Conservation (phyloP, 2,888 invertebrate species). For the Eucriotettix oculatus region DNA sequence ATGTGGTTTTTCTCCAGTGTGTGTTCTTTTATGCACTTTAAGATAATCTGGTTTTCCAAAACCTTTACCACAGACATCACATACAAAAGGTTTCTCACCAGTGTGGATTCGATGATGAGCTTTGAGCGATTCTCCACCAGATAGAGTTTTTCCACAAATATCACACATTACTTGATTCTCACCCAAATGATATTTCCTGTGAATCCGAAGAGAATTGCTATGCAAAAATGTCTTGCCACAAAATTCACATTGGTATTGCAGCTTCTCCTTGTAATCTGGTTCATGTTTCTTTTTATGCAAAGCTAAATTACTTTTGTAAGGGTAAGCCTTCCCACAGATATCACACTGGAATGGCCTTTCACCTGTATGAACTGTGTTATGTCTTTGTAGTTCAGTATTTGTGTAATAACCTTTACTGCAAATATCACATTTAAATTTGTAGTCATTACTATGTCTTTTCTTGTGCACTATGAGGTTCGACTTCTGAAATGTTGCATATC, state of each 20-base stretch:
- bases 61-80: slow-evolving; percentile 19
- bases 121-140: background rate
- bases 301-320: slow-evolving; percentile 21
- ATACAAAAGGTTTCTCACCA: slow-evolving; percentile 11
- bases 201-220: slow-evolving; percentile 15
- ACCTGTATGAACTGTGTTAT: slow-evolving; percentile 19
- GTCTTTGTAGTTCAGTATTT: slow-evolving; percentile 27
- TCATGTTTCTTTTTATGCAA: slow-evolving; percentile 19
- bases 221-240: slow-evolving; percentile 18
- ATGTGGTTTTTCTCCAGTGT: slow-evolving; percentile 18
- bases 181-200: slow-evolving; percentile 23
- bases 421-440: slow-evolving; percentile 32
- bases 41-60: slow-evolving; percentile 19
- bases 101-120: slow-evolving; percentile 9
- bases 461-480: slow-evolving; percentile 20
- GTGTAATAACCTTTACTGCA: slow-evolving; percentile 35
- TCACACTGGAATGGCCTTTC: slow-evolving; percentile 18
- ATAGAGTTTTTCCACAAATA: slow-evolving; percentile 22
- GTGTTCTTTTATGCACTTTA: slow-evolving; percentile 20
- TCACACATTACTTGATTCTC: slow-evolving; percentile 22
- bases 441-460: slow-evolving; percentile 26
- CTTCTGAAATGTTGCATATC: slow-evolving; percentile 21
- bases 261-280: slow-evolving; percentile 9
- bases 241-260: slow-evolving; percentile 16
- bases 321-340: slow-evolving; percentile 19